These are phyloP conservation scores for Aphodius granarius DNA, from an alignment of 2,888 invertebrate genomes.

Conservation along the genomic window DNA sequence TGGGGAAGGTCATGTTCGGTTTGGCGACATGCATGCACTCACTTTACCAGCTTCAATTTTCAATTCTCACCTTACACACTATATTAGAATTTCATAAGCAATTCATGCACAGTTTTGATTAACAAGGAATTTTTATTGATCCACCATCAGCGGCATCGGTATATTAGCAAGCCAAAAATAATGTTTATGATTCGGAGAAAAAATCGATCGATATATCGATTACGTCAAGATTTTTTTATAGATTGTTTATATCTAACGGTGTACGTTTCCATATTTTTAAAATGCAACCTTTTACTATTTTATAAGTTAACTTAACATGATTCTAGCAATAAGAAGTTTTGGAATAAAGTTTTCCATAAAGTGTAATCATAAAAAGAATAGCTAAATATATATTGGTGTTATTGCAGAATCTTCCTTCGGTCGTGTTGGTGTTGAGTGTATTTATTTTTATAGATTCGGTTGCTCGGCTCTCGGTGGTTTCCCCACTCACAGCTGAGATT, in stretches of 20 bases:
- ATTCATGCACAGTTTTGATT: background rate
- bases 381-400: background rate
- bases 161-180: background rate
- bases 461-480: background rate
- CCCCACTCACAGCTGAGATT: background rate
- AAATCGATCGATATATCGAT: background rate
- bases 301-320: background rate
- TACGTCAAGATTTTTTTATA: background rate
- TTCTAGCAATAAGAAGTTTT: no score
- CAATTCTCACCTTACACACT: background rate
- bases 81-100: background rate
- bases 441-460: background rate
- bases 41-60: background rate
- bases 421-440: no score
- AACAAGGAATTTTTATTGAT: background rate
- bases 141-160: background rate
- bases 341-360: no score
- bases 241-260: background rate
- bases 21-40: constrained; percentile 7
- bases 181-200: background rate
- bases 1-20: constrained; percentile 28
- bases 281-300: background rate
- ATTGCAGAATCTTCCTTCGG: background rate
- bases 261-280: background rate
- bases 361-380: background rate